phyloP scores from a whole-genome alignment of 2,888 invertebrate species.

The Argyra leucocephala region DNA sequence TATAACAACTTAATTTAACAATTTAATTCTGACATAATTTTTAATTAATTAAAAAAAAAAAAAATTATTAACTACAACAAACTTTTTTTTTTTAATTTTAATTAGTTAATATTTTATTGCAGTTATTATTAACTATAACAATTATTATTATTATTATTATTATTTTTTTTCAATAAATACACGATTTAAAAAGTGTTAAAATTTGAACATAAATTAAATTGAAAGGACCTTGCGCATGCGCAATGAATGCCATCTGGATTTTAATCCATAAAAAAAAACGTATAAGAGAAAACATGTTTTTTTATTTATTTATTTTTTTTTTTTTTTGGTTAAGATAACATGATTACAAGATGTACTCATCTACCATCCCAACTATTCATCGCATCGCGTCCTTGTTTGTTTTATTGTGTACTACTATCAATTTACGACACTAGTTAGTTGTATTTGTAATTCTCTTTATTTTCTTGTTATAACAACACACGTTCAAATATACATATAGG shows the following conservation, averaged over 20 bases:
- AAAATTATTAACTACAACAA: no score
- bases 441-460: neutral
- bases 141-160: no score
- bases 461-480: neutral
- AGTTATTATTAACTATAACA: no score
- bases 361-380: constrained; percentile 6
- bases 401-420: neutral
- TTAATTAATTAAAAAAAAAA: no score
- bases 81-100: no score
- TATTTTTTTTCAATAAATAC: no score
- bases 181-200: neutral
- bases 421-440: no score
- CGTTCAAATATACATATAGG: no score
- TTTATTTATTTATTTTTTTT: neutral
- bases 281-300: neutral
- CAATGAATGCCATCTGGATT: constrained; percentile 6
- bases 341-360: neutral
- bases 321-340: neutral
- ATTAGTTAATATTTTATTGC: no score
- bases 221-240: neutral
- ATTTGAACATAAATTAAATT: neutral
- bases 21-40: no score
- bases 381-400: constrained; percentile 2
- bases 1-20: no score
- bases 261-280: neutral